A percentile compares a stretch with the other conserved stretches of the same genome.
Evolutionary conservation across 2,113 vertebrate genomes (phyloP).

Genomic region (Pollachius pollachius): DNA sequence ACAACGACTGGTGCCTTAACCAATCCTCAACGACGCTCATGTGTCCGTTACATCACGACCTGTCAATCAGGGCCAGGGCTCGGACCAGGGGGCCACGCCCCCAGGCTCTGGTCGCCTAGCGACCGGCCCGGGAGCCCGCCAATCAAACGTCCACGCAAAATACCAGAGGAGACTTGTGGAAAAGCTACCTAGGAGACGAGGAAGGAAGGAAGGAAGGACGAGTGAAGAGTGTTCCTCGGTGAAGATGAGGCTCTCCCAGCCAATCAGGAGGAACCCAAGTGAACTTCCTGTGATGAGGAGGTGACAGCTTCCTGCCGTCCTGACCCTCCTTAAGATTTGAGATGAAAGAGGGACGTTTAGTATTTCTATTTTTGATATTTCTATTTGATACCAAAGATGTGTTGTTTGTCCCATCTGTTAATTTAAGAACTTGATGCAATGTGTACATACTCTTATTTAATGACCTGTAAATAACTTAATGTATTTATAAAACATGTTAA

Average conservation of each 20-base stretch:
- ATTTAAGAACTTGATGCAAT: slow-evolving; percentile 75
- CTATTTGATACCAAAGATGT: slow-evolving; percentile 67
- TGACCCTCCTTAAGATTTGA: neutral
- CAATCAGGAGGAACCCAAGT: neutral
- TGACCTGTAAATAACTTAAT: slow-evolving; percentile 67
- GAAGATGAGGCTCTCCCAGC: neutral
- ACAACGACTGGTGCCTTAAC: slow-evolving; percentile 47
- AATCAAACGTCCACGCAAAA: no score
- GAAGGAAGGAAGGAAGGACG: no score
- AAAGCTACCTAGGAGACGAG: slow-evolving; percentile 11
- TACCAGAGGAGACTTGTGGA: no score
- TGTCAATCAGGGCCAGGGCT: no score
- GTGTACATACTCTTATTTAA: slow-evolving; percentile 76
- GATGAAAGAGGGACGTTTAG: neutral
- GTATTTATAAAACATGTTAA: slow-evolving; percentile 75
- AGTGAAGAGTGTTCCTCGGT: neutral
- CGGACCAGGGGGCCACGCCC: no score
- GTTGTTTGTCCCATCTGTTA: slow-evolving; percentile 50
- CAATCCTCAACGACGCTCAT: no score
- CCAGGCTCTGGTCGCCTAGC: no score
- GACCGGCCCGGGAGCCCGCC: no score
- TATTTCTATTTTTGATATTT: neutral
- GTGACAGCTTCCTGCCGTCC: neutral
- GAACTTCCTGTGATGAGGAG: neutral
- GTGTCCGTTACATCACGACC: no score